A percentile compares a stretch with the other conserved stretches of the same genome.
phyloP scores from a whole-genome alignment of 1,140 invertebrate genomes.

The Calliphora vicina region DNA sequence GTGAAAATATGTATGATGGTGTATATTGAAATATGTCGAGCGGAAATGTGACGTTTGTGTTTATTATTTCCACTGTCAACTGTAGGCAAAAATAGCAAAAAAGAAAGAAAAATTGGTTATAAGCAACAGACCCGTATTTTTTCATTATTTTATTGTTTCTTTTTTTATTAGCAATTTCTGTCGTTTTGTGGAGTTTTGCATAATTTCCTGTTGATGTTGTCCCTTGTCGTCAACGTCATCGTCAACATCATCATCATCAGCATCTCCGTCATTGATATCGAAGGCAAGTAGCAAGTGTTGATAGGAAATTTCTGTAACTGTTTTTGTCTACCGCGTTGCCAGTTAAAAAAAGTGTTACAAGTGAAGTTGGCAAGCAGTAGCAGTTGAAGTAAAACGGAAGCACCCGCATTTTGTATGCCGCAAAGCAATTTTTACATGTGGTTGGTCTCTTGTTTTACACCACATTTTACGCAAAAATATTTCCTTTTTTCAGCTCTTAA shows the following conservation, averaged over 20 bases:
- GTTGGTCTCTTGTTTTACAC: background rate
- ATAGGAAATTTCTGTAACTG: constrained; percentile 10
- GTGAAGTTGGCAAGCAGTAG: background rate
- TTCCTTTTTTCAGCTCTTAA: background rate
- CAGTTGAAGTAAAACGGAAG: constrained; percentile 27
- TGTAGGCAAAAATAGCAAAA: constrained; percentile 10
- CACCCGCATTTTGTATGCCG: constrained; percentile 38
- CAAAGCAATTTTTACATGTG: constrained; percentile 35
- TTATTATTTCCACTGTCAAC: constrained; percentile 29
- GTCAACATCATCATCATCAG: background rate
- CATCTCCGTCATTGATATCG: constrained; percentile 23
- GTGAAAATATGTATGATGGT: background rate
- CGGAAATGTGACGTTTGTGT: constrained; percentile 42
- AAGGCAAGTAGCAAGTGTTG: background rate
- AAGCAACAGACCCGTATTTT: background rate
- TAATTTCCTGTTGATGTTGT: constrained; percentile 61
- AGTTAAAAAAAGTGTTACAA: background rate
- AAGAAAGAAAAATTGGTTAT: background rate
- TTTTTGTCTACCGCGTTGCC: background rate
- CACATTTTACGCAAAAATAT: background rate
- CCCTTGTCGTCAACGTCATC: constrained; percentile 34
- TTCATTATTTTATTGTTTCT: background rate
- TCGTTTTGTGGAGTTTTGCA: constrained; percentile 55
- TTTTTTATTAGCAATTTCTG: background rate
- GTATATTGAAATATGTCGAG: constrained; percentile 34